Conservation (phyloP, 1,140 invertebrate genomes). For the Platorchestia sp. region DNA sequence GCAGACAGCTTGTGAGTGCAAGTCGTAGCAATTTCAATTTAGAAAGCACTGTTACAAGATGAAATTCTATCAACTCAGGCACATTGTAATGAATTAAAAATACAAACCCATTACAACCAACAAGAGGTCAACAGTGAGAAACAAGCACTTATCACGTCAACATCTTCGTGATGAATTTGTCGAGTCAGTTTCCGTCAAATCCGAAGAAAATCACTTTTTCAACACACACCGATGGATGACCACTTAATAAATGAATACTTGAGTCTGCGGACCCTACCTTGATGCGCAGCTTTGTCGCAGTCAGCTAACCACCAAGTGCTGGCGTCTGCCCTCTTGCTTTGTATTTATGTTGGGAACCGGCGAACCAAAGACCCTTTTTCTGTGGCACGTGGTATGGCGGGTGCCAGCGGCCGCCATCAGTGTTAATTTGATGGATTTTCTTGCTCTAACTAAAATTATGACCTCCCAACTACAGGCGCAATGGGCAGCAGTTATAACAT, state of each 20-base stretch:
- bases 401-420: neutral
- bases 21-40: too few relatives aligned
- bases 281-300: neutral
- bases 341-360: constrained; percentile 39
- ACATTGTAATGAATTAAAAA: too few relatives aligned
- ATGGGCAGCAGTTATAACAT: neutral
- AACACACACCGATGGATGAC: neutral
- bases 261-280: constrained; percentile 17
- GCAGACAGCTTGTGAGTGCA: too few relatives aligned
- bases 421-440: neutral
- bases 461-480: neutral
- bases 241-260: too few relatives aligned
- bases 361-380: constrained; percentile 28
- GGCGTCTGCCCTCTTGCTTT: constrained; percentile 32
- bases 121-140: too few relatives aligned
- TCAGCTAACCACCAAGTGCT: neutral
- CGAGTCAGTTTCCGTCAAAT: too few relatives aligned
- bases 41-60: too few relatives aligned
- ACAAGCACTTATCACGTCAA: too few relatives aligned
- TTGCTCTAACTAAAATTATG: neutral
- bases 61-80: too few relatives aligned
- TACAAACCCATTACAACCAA: too few relatives aligned
- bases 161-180: too few relatives aligned
- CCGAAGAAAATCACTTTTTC: neutral
- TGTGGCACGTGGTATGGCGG: constrained; percentile 15